Base-by-base conservation (phyloP, 23 tunicate species). In the Trididemnum clinides region DNA sequence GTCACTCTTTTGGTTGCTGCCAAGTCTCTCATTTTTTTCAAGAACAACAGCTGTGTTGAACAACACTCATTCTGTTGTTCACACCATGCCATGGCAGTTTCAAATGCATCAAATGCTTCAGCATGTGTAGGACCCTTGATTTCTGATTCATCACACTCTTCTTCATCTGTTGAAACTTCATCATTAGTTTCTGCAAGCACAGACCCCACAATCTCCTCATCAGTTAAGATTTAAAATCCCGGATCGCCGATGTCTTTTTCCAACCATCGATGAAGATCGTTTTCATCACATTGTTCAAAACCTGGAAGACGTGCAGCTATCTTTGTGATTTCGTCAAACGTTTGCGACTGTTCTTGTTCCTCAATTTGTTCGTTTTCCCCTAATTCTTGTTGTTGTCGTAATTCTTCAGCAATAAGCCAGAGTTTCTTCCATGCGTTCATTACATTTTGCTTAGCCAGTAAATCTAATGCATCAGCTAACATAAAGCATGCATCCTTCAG, bases 261-360 rank as follows among this genome's bases (percentile, higher is more conserved):
- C 75, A 66, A 66, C 75, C 75, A 66, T 66, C n/a, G n/a, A 66
- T 66, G 75, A 66, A 66, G 75, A 37, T 66, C 37, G 37, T 66
- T 66, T 66, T 66, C 37, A 66, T 66, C 75, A 66, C 75, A 66
- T 66, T 66, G 75, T 66, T 66, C 75, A 66, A 66, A 66, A 66
- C 75, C 75, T 29, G 75, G 37, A 66, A 66, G 75, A 66, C 75
- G 75, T 66, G 75, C 75, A 66, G 75, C 75, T 66, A 66, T 66
- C 7, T 66, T 66, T 66, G 75, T 5, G 75, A 66, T 66, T 66
- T 66, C 75, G 37, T 66, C 75, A 66, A 66, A 66, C 37, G 37
- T 66, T 66, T 66, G 75, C 75, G n/a, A 66, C 75, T 66, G 75
- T 66, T 66, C 37, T 66, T 66, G 36, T 66, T 66, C 75, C 37